Base-by-base conservation (phyloP, 2,113 vertebrate genomes). In the Salvator merianae region DNA sequence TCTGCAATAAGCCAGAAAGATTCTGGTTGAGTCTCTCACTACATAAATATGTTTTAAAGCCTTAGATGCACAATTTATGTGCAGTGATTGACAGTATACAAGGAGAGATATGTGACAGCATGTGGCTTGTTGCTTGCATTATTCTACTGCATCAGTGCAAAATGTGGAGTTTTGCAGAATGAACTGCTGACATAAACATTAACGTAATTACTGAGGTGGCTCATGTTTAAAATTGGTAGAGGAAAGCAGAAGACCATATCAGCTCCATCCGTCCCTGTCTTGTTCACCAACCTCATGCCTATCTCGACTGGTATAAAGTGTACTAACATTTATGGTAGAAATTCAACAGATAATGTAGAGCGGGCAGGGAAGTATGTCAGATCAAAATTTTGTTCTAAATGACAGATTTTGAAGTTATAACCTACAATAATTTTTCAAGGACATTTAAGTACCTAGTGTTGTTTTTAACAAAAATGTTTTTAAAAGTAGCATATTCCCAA, bases 11-110 rank as follows among this genome's bases (percentile, higher is more conserved):
- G 16, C 74, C 43, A 87, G 32, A 6, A 65, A 63, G 82, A 70
- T 38, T 26, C 2, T 5, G 0, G 0, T 12, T 65, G 36, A 36
- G 0, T 2, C 12, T 79, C 28, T 10, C 47, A 66, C 74, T 2
- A 8, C 4, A 3, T 20, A 0, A 53, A 66, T 59, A 34, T 28
- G 62, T 34, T 40, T 63, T 63, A 79, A 43, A n/a, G 28, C 28
- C 10, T 4, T 18, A 3, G 5, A n/a, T 81, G 40, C 20, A 36
- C 12, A 7, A 20, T 55, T 12, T 34, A 28, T 36, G n/a, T 53
- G 1, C n/a, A 7, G 5, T 68, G 4, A 6, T 24, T 80, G 36
- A 4, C 43, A 12, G 7, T 24, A 12, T 16, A n/a, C 2, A 20
- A 32, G 53, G 10, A 32, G 43, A 53, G 8, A 18, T 80, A 8